Base-by-base conservation (phyloP, 2,888 invertebrate species). In the Teleiodes luculella region DNA sequence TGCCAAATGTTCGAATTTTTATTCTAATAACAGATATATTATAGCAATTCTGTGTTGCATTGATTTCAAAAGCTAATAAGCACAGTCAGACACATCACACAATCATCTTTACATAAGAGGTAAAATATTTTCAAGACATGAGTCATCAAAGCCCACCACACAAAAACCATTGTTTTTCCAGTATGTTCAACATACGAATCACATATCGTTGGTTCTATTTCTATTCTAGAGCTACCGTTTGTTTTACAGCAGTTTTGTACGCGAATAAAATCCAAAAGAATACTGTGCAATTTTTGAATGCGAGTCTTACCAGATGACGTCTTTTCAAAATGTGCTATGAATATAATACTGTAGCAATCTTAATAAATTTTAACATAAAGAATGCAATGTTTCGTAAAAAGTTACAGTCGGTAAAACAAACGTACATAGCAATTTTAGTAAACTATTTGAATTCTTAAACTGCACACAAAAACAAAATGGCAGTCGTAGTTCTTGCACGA, bases 181-280 rank as follows among this genome's bases (percentile, higher is more conserved):
- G 71, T 74, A 68, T 75, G 76, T 75, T 80, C 76, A 71, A 76
- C 79, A 78, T 75, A 80, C 78, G 68, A 78, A 79, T 78, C 76
- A 66, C 77, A 77, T 74, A 78, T 74, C 70, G 76, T 70, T 70
- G 62, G 71, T 67, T 83, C 80, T 85, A 87, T 86, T 86, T 83
- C 74, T 66, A 72, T 86, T 83, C 73, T 66, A 72, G 76, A 76
- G 74, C 78, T 74, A 72, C 71, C 64, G 78, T 78, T 81, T 78
- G 75, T 72, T 78, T 78, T 75, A 79, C 72, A 62, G 63, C 70
- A 69, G 76, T 76, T 82, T 83, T 78, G 80, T 74, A 70, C 78
- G 71, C 72, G 63, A 74, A 74, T 76, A 72, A 74, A 77, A 76
- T 63, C 61, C 66, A 64, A 64, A 75, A 68, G 67, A 66, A 68